phyloP scores from a whole-genome alignment of 2,797 vertebrate genomes.

The Enteromius trimaculatus region DNA sequence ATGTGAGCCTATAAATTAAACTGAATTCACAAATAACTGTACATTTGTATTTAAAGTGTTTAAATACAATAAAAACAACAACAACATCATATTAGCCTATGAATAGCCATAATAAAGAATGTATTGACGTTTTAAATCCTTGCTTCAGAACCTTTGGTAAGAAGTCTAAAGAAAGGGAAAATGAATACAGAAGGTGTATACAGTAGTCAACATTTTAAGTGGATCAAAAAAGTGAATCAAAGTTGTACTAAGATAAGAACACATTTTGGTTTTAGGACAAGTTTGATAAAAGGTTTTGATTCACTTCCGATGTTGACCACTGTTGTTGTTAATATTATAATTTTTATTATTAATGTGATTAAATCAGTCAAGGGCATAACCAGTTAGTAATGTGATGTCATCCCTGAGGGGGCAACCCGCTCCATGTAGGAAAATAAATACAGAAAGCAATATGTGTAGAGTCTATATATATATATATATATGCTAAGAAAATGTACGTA shows the following conservation, averaged over 20 bases:
- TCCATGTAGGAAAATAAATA: no score
- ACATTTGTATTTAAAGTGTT: not conserved
- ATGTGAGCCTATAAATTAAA: not conserved
- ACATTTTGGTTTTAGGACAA: no score
- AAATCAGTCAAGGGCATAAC: not conserved
- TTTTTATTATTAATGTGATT: not conserved
- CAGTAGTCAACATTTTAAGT: no score
- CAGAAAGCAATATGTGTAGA: not conserved
- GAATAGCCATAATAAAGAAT: not conserved
- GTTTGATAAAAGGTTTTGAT: no score
- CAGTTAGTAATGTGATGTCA: not conserved
- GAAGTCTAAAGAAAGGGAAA: not conserved
- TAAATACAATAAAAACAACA: not conserved
- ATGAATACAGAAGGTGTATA: not conserved
- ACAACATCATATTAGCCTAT: not conserved
- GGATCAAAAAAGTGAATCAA: no score
- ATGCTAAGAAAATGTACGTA: no score
- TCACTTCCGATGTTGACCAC: no score
- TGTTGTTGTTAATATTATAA: not conserved
- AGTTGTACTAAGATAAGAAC: no score
- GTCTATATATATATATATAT: no score
- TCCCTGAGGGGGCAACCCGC: not conserved
- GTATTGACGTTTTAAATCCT: not conserved
- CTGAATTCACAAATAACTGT: not conserved
- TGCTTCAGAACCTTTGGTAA: not conserved